Evolutionary conservation across 2,113 vertebrate species (phyloP), one percentile per base, ranked within the genome.

Genomic region (Sebastes schlegelii): DNA sequence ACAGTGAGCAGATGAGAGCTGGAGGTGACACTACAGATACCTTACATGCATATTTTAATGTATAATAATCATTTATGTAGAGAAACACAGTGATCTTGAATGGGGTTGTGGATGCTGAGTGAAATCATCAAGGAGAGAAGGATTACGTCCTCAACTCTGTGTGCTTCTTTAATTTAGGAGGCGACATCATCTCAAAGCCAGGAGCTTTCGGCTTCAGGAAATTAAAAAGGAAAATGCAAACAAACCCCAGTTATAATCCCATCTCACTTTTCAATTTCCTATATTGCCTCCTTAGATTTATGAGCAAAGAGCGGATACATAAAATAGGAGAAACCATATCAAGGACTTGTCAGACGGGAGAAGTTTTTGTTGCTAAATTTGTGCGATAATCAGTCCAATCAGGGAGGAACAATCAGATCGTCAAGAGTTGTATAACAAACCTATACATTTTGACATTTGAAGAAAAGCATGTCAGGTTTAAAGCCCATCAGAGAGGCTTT

Each of bases 221-320:
- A 99, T 98, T 97, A 98, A 98, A 98, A 96, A 96, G 93, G 95
- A 90, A 98, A 98, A 97, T 96, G 96, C 96, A 98, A 99, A 98
- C 96, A 98, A 97, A 95, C 93, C 93, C 87, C 14, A 92, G 91
- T 95, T 96, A 91, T 94, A 94, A 96, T 96, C 95, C 95, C 94
- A 91, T 96, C 95, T 95, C 92, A 91, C 93, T 92, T 96, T 96
- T 94, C 92, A 93, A 91, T 92, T 95, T 96, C 96, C 95, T 95
- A 96, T 85, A 87, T 83, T 88, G 58, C 79, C 83, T 88, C 69
- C 17, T 93, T 78, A 91, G 88, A 92, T 94, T 84, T 83, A 19
- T 52, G 65, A 74, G 77, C 51, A 51, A 68, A 84, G 52, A 79
- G 52, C 21, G 12, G 71, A 83, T 57, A 10, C n/a, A 16, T n/a